Evolutionary conservation across 2,888 invertebrate genomes (phyloP).

Genomic region (Orthonychiurus folsomi): DNA sequence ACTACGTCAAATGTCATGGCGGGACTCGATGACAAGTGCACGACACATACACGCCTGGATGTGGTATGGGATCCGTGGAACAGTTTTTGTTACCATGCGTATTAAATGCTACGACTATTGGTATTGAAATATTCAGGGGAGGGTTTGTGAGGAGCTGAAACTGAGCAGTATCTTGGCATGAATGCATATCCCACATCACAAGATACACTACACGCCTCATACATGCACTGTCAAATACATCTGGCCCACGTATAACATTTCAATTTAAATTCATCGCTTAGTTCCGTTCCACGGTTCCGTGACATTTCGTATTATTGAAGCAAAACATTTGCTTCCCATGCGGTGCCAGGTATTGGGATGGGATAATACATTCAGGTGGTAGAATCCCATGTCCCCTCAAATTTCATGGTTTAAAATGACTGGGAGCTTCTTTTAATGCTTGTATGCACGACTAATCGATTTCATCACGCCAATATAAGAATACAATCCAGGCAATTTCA

Average conservation of each 20-base stretch:
- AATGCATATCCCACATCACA: too few relatives aligned
- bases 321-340: neutral
- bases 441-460: neutral
- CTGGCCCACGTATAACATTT: neutral
- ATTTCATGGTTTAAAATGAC: neutral
- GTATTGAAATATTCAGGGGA: neutral
- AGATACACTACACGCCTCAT: too few relatives aligned
- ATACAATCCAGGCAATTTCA: too few relatives aligned
- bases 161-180: too few relatives aligned
- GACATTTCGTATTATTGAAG: neutral
- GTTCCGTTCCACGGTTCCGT: neutral
- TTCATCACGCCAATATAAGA: neutral
- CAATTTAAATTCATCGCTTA: slow-evolving; percentile 1
- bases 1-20: too few relatives aligned
- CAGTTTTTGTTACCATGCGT: too few relatives aligned
- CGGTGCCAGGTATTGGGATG: neutral
- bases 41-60: too few relatives aligned
- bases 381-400: neutral
- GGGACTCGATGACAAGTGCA: too few relatives aligned
- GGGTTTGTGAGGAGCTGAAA: too few relatives aligned
- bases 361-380: neutral
- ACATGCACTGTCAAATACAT: neutral
- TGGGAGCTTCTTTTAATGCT: neutral
- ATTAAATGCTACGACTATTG: too few relatives aligned
- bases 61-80: too few relatives aligned